Evolutionary conservation across 2,113 vertebrate genomes (phyloP).

Genomic region (Malurus alboscapulatus): DNA sequence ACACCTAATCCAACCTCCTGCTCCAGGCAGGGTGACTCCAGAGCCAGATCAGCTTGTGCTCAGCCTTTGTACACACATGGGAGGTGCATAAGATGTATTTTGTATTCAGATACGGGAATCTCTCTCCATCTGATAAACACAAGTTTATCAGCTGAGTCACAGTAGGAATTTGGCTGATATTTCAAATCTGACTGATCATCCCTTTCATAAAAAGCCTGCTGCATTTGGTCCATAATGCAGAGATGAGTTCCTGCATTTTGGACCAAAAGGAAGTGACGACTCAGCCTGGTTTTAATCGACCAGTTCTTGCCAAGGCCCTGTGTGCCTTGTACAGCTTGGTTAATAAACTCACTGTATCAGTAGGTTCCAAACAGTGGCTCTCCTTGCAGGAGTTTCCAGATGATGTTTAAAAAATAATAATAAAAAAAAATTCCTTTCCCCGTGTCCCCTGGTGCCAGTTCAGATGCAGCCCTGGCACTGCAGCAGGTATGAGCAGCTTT

Average conservation of each 20-base stretch:
- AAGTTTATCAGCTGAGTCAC: background rate
- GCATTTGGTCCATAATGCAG: background rate
- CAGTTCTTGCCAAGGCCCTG: background rate
- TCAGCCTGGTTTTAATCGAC: background rate
- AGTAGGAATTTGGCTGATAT: background rate
- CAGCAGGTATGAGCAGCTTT: background rate
- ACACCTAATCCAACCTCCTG: background rate
- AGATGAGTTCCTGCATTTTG: background rate
- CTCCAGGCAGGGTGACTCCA: background rate
- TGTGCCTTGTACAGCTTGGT: background rate
- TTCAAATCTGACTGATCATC: background rate
- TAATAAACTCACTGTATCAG: background rate
- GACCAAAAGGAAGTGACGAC: background rate
- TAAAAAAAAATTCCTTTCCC: background rate
- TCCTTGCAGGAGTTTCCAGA: background rate
- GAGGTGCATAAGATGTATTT: background rate
- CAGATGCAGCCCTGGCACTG: background rate
- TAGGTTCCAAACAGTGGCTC: background rate
- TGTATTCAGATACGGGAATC: background rate
- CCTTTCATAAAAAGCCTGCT: background rate
- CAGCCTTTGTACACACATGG: fast-evolving
- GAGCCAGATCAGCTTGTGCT: background rate
- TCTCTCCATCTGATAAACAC: background rate
- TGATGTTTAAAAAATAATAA: background rate
- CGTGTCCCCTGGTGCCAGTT: background rate